Base-by-base conservation (phyloP, 2,888 invertebrate species). In the Drosophila affinis region DNA sequence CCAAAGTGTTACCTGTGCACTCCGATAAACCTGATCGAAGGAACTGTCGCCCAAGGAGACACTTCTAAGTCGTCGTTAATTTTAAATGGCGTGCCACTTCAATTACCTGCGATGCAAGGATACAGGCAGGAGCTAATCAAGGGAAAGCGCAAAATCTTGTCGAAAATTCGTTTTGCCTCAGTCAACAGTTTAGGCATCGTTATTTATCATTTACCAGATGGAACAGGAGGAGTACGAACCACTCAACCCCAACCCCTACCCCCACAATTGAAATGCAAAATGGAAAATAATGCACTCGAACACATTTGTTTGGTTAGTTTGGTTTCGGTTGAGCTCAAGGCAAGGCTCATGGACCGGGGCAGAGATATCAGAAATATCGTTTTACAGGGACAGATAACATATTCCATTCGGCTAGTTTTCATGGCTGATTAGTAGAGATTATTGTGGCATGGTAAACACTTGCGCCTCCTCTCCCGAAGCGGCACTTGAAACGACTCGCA, bases 371-470 rank as follows among this genome's bases (percentile, higher is more conserved):
- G 46, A 69, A 59, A 68, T 74, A 68, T 73, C 69, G 55, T 52
- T 64, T 73, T 76, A 69, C 81, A 62, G 60, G 1, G 7, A n/a
- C 47, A 59, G 49, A 60, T 60, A 62, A 51, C 62, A 74, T n/a
- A 39, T 69, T 49, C 39, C 56, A 12, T 24, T 58, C 68, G 62
- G 55, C 54, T 64, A 65, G 80, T 70, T 75, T 79, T 65, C 72
- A 80, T 75, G 70, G 68, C 72, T 83, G 88, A 84, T 84, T 88
- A 88, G 84, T 86, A 74, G 64, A 81, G 80, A 84, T 88, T 83
- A 81, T 72, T 72, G 68, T 57, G 71, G 74, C 77, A 81, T 78
- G 70, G 75, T 70, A 86, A 80, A 77, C 83, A 88, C 74, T 76
- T 80, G 73, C 68, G 70, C 72, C 63, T 73, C 58, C 53, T 39